Evolutionary conservation across 2,113 vertebrate genomes (phyloP), one percentile per base, ranked within the genome.

Genomic region (Prietella phreatophila): DNA sequence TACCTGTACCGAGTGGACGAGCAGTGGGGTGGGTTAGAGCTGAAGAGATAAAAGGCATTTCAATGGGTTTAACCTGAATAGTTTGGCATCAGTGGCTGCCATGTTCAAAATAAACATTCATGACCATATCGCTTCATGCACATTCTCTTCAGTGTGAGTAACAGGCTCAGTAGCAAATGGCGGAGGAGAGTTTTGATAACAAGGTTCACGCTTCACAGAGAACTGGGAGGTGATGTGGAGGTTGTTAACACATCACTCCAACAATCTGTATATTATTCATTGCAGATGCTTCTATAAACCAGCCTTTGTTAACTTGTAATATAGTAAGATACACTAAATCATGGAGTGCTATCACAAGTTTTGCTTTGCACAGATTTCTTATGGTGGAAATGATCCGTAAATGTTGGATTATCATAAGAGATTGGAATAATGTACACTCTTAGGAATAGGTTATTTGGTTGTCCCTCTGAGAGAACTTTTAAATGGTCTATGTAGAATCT

Each of bases 31-130:
- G 82, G 88, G 83, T 90, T 71, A 87, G 83, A 56, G 60, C 71
- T 33, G 83, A 76, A 53, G 58, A 92, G 91, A 92, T 92, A 83
- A 93, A 93, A 90, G 85, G 82, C 84, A 92, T 91, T 91, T 92
- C 86, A 91, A 82, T 81, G 88, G 85, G 91, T 93, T 88, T 92
- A 88, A 93, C 92, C 91, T 88, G 91, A 91, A 89, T 88, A 91
- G 91, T 93, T 93, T 89, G 56, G 92, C 91, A 92, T 92, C 92
- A 91, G 78, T 60, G 82, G 65, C 86, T 91, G 65, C 87, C 90
- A 81, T 89, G 22, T 91, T 91, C 88, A 91, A 86, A 90, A 91
- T 92, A 93, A 92, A 92, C 89, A 89, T 90, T 88, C 83, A 71
- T 81, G 83, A 81, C 85, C 88, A 89, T 86, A 89, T 90, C 63